Evolutionary conservation across 2,888 invertebrate genomes (phyloP).

Genomic region (Cheilosia pagana): DNA sequence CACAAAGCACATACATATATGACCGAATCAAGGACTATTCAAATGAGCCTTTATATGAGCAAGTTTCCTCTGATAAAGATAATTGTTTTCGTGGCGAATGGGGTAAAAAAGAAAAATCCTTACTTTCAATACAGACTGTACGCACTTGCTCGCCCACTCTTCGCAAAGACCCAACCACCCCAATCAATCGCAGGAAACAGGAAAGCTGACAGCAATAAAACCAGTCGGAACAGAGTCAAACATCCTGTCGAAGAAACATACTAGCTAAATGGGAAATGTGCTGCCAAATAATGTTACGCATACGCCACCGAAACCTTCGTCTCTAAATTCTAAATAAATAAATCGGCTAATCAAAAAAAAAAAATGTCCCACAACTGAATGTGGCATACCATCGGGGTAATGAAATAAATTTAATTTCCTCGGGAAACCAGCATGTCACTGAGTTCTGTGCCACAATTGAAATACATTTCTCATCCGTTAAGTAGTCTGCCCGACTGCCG

Average conservation of each 20-base stretch:
- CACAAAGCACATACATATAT: constrained; percentile 4
- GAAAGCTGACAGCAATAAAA: constrained; percentile 22
- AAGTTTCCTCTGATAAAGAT: neutral
- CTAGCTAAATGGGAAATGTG: neutral
- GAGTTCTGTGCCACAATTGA: constrained; percentile 11
- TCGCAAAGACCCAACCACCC: constrained; percentile 26
- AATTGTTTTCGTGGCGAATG: neutral
- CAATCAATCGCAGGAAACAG: constrained; percentile 40
- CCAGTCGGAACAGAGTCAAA: constrained; percentile 20
- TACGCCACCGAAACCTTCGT: constrained; percentile 49
- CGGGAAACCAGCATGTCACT: constrained; percentile 58
- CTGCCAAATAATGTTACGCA: constrained; percentile 62
- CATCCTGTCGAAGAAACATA: constrained; percentile 34
- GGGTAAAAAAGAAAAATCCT: neutral
- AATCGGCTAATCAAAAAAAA: neutral
- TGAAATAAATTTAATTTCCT: constrained; percentile 69
- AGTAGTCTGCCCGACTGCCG: constrained; percentile 63
- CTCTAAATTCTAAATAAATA: neutral
- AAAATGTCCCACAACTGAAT: constrained; percentile 37
- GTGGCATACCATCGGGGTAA: constrained; percentile 53
- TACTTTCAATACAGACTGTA: constrained; percentile 18
- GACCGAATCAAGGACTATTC: constrained; percentile 30
- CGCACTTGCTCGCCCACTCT: neutral
- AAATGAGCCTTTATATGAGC: constrained; percentile 45
- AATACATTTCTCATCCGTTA: constrained; percentile 51